These are phyloP conservation scores for Picus viridis DNA, from an alignment of 2,797 vertebrate species.

Conservation along the genomic window DNA sequence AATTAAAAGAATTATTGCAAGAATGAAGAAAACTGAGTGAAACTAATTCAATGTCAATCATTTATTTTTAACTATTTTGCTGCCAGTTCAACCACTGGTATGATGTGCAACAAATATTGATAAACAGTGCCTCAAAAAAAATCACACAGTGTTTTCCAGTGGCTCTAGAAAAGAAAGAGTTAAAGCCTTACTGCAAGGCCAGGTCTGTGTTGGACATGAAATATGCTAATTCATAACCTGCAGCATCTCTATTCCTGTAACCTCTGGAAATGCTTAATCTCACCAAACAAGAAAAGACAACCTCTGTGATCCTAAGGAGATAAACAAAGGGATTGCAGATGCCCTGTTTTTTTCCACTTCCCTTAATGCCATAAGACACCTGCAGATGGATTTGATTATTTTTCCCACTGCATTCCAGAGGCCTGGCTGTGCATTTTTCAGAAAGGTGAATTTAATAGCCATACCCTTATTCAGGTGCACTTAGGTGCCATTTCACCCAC, in stretches of 20 bases:
- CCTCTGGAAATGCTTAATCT: constrained; percentile 25
- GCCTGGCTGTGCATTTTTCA: neutral
- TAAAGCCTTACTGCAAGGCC: neutral
- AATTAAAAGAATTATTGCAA: neutral
- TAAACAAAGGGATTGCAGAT: constrained; percentile 19
- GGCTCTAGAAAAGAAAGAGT: constrained; percentile 2
- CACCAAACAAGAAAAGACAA: constrained; percentile 18
- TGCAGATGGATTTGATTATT: neutral
- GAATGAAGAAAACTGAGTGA: neutral
- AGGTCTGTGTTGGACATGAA: neutral
- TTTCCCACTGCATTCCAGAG: neutral
- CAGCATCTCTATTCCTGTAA: neutral
- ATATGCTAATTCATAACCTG: constrained; percentile 22
- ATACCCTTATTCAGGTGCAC: neutral
- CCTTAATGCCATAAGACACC: neutral
- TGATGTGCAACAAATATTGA: neutral
- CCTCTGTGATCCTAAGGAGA: neutral
- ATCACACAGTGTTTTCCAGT: neutral
- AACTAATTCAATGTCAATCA: neutral
- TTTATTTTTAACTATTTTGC: neutral
- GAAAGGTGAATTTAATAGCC: neutral
- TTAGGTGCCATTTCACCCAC: neutral
- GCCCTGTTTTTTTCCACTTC: neutral
- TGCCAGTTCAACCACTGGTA: neutral
- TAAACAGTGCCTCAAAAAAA: neutral